A percentile compares a stretch with the other conserved stretches of the same genome.
Conservation (phyloP, 92 coral and sea anemone genomes). For the Parazoanthus atlanticus region DNA sequence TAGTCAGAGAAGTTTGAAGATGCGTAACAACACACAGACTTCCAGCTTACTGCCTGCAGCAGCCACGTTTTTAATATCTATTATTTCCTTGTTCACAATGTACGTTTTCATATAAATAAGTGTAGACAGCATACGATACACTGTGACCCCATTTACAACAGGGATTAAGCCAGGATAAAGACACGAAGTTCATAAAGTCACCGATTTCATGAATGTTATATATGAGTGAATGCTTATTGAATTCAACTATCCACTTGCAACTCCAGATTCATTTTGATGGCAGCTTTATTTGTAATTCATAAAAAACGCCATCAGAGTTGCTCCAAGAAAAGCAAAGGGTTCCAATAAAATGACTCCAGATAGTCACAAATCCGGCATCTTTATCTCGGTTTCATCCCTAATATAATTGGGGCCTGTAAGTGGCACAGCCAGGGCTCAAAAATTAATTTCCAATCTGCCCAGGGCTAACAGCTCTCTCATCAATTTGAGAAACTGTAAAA, state of each 20-base stretch:
- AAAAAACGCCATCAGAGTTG: not conserved
- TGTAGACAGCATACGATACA: not conserved
- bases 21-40: conserved; percentile 4
- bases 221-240: too few relatives aligned
- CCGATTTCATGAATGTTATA: too few relatives aligned
- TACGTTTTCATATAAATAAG: not conserved
- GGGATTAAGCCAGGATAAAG: not conserved
- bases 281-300: too few relatives aligned
- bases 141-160: not conserved
- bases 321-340: not conserved
- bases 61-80: conserved; percentile 12
- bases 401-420: not conserved
- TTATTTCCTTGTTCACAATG: conserved; percentile 3
- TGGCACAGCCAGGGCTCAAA: not conserved
- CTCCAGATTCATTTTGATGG: not conserved
- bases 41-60: conserved; percentile 18
- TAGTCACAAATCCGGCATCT: not conserved
- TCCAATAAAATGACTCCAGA: not conserved
- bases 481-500: not conserved
- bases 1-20: not conserved
- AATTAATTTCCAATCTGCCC: not conserved
- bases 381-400: not conserved
- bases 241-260: not conserved
- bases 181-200: not conserved
- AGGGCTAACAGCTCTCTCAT: not conserved